Evolutionary conservation across 2,888 invertebrate species (phyloP).

Genomic region (Eurytoma adleriae): DNA sequence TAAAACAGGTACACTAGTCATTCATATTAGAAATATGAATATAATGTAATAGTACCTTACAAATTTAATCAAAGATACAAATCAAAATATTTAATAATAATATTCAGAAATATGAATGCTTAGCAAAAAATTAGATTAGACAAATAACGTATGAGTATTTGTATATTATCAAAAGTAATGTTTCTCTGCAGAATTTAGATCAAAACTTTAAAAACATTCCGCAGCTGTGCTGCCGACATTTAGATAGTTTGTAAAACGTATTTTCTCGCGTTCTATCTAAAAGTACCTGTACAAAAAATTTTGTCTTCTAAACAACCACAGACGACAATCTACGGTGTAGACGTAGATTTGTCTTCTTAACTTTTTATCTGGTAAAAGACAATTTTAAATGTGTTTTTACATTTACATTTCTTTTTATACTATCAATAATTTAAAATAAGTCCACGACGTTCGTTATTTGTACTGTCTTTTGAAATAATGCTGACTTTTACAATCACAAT

Average conservation of each 20-base stretch:
- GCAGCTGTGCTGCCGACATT: conserved; percentile 54
- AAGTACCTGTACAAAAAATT: conserved; percentile 35
- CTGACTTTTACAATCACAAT: conserved; percentile 27
- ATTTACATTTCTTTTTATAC: conserved; percentile 47
- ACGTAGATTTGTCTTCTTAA: conserved; percentile 35
- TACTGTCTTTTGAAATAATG: conserved; percentile 21
- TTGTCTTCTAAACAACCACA: conserved; percentile 16
- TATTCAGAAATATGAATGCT: too few relatives aligned
- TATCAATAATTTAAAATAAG: conserved; percentile 53
- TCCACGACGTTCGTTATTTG: conserved; percentile 48
- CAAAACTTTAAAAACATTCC: conserved; percentile 34
- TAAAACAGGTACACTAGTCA: too few relatives aligned
- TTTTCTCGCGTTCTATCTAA: conserved; percentile 40
- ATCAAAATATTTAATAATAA: too few relatives aligned
- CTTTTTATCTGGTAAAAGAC: conserved; percentile 49
- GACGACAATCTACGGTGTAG: conserved; percentile 13
- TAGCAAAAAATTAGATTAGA: too few relatives aligned
- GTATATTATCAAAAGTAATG: not conserved
- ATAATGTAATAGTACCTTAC: too few relatives aligned
- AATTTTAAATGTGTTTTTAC: conserved; percentile 25
- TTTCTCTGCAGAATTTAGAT: conserved; percentile 29
- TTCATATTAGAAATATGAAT: too few relatives aligned
- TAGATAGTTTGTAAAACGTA: conserved; percentile 31
- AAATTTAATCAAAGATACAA: too few relatives aligned
- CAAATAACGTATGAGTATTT: too few relatives aligned